Conservation (phyloP, 2,888 invertebrate genomes). For the Tenthredo mesomela region DNA sequence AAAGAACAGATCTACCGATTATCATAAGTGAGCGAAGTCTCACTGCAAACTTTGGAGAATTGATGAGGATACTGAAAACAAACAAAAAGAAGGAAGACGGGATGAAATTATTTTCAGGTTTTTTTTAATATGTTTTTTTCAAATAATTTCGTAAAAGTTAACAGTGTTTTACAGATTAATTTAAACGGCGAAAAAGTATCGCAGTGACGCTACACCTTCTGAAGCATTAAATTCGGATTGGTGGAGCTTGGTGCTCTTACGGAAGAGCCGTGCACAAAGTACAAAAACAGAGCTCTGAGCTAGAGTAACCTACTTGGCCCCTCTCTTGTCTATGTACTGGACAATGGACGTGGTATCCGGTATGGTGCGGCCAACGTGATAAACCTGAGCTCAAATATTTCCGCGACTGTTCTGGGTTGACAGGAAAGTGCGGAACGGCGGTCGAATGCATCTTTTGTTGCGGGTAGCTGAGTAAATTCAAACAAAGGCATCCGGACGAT, state of each 20-base stretch:
- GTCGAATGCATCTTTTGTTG: conserved; percentile 41
- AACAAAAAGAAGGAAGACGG: background rate
- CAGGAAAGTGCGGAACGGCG: conserved; percentile 33
- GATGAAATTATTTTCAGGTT: background rate
- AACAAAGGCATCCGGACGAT: conserved; percentile 31
- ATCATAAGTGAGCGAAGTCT: too few relatives aligned
- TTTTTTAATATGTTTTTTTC: too few relatives aligned
- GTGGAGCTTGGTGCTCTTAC: background rate
- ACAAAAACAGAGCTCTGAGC: conserved; percentile 2
- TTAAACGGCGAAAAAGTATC: background rate
- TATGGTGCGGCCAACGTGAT: conserved; percentile 36
- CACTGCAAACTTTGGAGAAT: background rate
- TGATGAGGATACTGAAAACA: background rate
- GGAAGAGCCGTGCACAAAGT: background rate
- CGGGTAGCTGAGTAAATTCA: conserved; percentile 23
- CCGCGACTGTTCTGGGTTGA: conserved; percentile 10
- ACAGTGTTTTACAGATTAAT: background rate
- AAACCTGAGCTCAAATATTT: conserved; percentile 31
- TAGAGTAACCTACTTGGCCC: conserved; percentile 28
- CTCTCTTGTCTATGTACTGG: conserved; percentile 14
- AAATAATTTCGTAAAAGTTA: background rate
- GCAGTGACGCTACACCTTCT: background rate
- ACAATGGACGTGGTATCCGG: conserved; percentile 18
- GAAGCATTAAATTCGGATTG: background rate
- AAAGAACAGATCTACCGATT: too few relatives aligned